These are phyloP conservation scores for Cristatella mucedo DNA, from an alignment of 2,888 invertebrate genomes.

Conservation along the genomic window DNA sequence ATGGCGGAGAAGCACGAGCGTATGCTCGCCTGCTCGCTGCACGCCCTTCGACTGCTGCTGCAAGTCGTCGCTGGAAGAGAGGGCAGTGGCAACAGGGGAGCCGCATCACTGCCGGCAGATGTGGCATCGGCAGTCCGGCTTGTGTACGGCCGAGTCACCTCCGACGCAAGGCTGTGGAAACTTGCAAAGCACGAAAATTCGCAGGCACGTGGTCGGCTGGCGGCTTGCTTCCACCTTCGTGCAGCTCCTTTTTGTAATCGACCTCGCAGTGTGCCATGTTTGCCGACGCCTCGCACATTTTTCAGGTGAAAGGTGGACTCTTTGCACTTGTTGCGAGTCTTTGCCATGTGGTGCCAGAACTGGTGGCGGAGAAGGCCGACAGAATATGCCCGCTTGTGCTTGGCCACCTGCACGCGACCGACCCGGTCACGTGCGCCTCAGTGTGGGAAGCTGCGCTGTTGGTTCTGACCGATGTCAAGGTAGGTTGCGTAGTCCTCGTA, in stretches of 20 bases:
- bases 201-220: slow-evolving; percentile 18
- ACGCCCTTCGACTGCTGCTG: slow-evolving; percentile 49
- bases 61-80: too few species aligned
- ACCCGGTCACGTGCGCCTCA: slow-evolving; percentile 49
- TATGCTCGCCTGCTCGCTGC: slow-evolving; percentile 49
- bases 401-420: slow-evolving; percentile 51
- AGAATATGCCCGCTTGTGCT: slow-evolving; percentile 48
- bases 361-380: slow-evolving; percentile 45
- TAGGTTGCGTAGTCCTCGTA: too few species aligned
- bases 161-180: too few species aligned
- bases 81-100: slow-evolving; percentile 44
- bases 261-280: too few species aligned
- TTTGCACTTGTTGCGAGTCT: slow-evolving; percentile 47
- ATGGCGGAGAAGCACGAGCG: slow-evolving; percentile 54
- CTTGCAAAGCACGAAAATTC: slow-evolving; percentile 41
- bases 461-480: too few species aligned
- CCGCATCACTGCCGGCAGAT: slow-evolving; percentile 39
- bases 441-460: slow-evolving; percentile 66
- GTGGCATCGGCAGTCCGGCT: slow-evolving; percentile 1
- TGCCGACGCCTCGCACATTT: too few species aligned
- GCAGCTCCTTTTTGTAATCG: too few species aligned
- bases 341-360: slow-evolving; percentile 45
- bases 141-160: slow-evolving; percentile 38
- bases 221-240: background rate
- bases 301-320: slow-evolving; percentile 46